These are phyloP conservation scores for Tortricodes alternella DNA, from an alignment of 2,888 invertebrate genomes.

Conservation along the genomic window DNA sequence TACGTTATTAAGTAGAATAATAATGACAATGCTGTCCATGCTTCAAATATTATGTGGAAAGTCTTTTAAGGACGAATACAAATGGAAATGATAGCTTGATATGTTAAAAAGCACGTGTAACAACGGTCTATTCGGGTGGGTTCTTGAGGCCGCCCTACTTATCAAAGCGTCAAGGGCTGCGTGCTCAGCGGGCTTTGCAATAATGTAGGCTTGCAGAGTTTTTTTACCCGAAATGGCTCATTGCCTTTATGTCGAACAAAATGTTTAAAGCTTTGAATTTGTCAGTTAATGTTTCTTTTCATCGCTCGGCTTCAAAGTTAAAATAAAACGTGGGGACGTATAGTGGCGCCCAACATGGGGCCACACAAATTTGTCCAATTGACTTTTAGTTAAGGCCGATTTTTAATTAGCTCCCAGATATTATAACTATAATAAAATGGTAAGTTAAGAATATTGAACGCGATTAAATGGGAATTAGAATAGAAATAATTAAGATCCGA, in stretches of 20 bases:
- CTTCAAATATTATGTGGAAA: too few relatives aligned
- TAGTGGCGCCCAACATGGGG: conserved; percentile 41
- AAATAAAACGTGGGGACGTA: not conserved
- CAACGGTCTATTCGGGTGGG: conserved; percentile 22
- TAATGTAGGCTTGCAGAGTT: conserved; percentile 21
- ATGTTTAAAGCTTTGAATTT: conserved; percentile 14
- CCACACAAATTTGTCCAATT: not conserved
- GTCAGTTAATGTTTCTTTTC: conserved; percentile 9
- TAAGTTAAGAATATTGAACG: too few relatives aligned
- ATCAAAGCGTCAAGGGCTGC: conserved; percentile 29
- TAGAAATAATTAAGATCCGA: too few relatives aligned
- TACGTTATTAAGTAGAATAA: too few relatives aligned
- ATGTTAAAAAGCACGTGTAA: conserved; percentile 21
- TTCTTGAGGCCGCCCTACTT: conserved; percentile 27
- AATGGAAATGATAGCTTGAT: conserved; percentile 1
- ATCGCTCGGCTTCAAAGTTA: not conserved
- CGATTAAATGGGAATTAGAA: too few relatives aligned
- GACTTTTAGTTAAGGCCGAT: too few relatives aligned
- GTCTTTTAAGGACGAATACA: not conserved
- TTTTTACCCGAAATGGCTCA: conserved; percentile 19
- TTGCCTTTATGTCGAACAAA: conserved; percentile 18
- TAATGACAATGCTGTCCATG: too few relatives aligned
- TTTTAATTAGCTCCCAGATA: too few relatives aligned
- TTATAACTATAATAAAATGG: too few relatives aligned
- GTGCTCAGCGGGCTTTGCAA: conserved; percentile 14